Conservation (phyloP, 2,797 vertebrate genomes). For the Pangasius djambal region DNA sequence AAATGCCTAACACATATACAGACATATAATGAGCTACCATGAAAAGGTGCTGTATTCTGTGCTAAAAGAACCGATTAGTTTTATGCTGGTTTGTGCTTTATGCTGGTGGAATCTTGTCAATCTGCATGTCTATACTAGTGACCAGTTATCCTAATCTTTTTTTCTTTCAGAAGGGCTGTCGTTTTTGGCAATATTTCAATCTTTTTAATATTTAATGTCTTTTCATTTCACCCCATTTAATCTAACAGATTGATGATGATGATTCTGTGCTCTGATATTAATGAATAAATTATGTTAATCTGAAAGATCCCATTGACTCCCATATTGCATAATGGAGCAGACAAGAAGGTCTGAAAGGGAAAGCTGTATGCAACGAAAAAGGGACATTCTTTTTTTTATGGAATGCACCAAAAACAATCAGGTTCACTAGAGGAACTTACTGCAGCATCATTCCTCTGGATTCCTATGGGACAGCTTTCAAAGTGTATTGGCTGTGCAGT, state of each 20-base stretch:
- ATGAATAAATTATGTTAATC: slow-evolving; percentile 39
- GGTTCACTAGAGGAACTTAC: slow-evolving; percentile 30
- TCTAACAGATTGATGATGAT: slow-evolving; percentile 35
- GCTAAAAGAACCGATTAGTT: not conserved
- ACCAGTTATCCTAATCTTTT: not conserved
- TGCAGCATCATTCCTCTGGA: slow-evolving; percentile 38
- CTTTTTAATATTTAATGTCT: slow-evolving; percentile 56
- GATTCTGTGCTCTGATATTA: slow-evolving; percentile 43
- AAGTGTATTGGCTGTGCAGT: slow-evolving; percentile 45
- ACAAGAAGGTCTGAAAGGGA: not conserved
- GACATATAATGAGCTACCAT: not conserved
- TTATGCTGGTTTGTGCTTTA: not conserved
- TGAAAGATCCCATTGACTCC: slow-evolving; percentile 24
- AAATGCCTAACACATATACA: slow-evolving; percentile 19
- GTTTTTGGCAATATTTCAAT: slow-evolving; percentile 17
- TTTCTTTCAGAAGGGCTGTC: not conserved
- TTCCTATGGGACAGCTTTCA: slow-evolving; percentile 49
- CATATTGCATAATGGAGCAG: slow-evolving; percentile 25
- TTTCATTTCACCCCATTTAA: slow-evolving; percentile 41
- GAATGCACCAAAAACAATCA: slow-evolving; percentile 13
- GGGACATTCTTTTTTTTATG: not conserved
- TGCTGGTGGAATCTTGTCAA: not conserved
- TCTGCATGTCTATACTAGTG: not conserved
- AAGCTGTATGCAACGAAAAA: not conserved
- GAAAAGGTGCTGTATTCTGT: slow-evolving; percentile 8